Evolutionary conservation across 2,888 invertebrate genomes (phyloP).

Genomic region (Brachycybe producta): DNA sequence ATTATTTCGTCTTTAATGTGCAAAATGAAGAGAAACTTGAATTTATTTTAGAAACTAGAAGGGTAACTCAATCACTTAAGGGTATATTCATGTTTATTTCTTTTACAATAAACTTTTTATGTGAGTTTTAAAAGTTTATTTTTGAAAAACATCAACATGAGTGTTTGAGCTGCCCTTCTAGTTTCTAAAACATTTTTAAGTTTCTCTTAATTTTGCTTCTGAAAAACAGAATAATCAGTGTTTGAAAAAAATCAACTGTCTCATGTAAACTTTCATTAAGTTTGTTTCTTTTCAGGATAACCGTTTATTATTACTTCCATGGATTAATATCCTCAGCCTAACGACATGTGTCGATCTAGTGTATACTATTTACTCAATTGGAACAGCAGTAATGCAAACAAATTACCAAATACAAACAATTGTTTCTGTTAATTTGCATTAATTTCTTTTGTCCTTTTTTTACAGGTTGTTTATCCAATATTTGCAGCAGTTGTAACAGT

Average conservation of each 20-base stretch:
- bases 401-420: neutral
- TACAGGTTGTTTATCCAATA: neutral
- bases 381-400: neutral
- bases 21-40: no score
- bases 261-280: no score
- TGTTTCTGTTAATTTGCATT: neutral
- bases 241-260: no score
- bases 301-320: constrained; percentile 2
- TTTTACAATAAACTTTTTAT: no score
- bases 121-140: no score
- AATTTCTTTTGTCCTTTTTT: neutral
- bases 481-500: neutral
- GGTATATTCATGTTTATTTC: no score
- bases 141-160: no score
- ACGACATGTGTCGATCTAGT: constrained; percentile 4
- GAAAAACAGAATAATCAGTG: no score
- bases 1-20: no score
- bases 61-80: no score
- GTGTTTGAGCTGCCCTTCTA: no score
- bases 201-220: neutral
- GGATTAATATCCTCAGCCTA: neutral
- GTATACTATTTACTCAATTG: constrained; percentile 3
- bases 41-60: no score
- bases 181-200: neutral
- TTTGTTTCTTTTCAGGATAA: neutral